A percentile compares a stretch with the other conserved stretches of the same genome.
Conservation (phyloP, 2,113 vertebrate genomes). For the Salminus brasiliensis region DNA sequence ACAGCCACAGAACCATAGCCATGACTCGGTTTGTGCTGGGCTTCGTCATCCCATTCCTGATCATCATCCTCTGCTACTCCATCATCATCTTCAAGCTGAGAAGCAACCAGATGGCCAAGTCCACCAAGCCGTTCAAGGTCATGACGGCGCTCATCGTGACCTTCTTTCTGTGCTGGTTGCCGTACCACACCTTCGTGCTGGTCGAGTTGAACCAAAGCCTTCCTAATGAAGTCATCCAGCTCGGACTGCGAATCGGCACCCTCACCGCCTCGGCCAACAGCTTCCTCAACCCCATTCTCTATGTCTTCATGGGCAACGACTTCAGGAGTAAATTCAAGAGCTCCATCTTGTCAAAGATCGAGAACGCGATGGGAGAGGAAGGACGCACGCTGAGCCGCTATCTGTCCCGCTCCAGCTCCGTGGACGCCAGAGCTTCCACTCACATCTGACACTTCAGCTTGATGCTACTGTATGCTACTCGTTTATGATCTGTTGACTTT, state of each 20-base stretch:
- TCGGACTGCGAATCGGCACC: constrained; percentile 61
- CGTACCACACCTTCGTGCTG: constrained; percentile 82
- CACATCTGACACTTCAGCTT: constrained; percentile 43
- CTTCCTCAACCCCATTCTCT: constrained; percentile 87
- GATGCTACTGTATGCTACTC: too few relatives aligned
- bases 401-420: constrained; percentile 56
- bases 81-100: constrained; percentile 77
- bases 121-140: constrained; percentile 82
- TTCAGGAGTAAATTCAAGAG: constrained; percentile 70
- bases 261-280: constrained; percentile 85
- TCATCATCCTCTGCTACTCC: constrained; percentile 83
- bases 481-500: too few relatives aligned
- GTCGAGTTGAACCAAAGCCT: constrained; percentile 70
- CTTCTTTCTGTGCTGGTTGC: constrained; percentile 87
- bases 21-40: constrained; percentile 76
- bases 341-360: constrained; percentile 60
- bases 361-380: constrained; percentile 67
- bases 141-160: constrained; percentile 81
- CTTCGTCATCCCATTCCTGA: constrained; percentile 78
- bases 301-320: constrained; percentile 87
- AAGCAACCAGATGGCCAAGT: constrained; percentile 73
- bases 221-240: background rate
- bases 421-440: constrained; percentile 49
- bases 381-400: constrained; percentile 53
- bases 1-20: constrained; percentile 69